Evolutionary conservation across 2,888 invertebrate genomes (phyloP), one percentile per base, ranked within the genome.

Genomic region (Pseudanteris insignis): DNA sequence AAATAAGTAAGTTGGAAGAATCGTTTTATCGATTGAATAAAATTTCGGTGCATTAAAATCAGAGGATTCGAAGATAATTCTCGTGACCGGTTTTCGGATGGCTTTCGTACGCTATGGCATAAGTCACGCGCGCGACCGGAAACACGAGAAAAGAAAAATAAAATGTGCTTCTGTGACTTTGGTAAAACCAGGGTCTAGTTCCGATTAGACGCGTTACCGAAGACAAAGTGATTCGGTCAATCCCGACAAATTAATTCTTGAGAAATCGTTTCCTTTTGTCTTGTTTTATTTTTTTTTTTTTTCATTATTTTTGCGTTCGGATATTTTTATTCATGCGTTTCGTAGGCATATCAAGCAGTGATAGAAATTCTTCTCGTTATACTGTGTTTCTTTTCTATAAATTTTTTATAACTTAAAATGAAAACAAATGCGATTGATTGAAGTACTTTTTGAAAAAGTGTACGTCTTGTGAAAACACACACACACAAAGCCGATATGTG

Each of bases 171-270:
- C 51, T 18, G 36, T 11, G 41, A 51, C 12, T 33, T 37, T 43
- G 37, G 53, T 53, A 53, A 53, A 53, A 53, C 43, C 37, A 44
- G 53, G 28, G 53, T 36, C 44, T 43, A 53, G 53, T 44, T 43
- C 53, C 53, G 53, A 53, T 53, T 53, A 53, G 53, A 53, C 37
- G 44, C 37, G 15, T 53, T 53, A 44, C 53, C 53, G 53, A 53
- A 53, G 43, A 53, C 43, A 53, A 53, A 53, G 53, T 43, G 44
- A 53, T 14, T 53, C 28, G 37, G 36, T 53, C 30, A 36, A 53
- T 43, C 44, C 37, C 37, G 37, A 30, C 44, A 53, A 53, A 53
- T 53, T 53, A 53, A 53, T 53, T 44, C 44, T 18, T 13, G 37
- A 44, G 25, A 37, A 24, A 12, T 15, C 32, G 25, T 43, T 53